These are phyloP conservation scores for Xestia c-nigrum DNA, from an alignment of 2,888 invertebrate species.

Conservation along the genomic window DNA sequence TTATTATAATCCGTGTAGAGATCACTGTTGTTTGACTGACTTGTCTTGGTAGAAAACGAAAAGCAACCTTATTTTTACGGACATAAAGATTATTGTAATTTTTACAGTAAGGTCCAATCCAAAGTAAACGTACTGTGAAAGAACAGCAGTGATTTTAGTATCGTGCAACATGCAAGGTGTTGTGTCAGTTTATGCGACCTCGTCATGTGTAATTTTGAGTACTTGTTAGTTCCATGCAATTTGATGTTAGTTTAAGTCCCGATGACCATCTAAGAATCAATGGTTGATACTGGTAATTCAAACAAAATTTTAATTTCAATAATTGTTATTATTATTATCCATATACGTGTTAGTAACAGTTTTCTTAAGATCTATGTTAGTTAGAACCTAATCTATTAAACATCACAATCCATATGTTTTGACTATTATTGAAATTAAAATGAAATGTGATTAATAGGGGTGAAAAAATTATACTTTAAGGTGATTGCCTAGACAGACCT, in stretches of 20 bases:
- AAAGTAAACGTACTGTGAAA: neutral
- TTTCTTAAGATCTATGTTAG: no score
- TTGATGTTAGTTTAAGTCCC: neutral
- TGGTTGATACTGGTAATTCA: neutral
- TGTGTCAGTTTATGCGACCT: constrained; percentile 35
- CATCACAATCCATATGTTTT: no score
- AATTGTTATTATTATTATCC: no score
- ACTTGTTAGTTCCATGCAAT: neutral
- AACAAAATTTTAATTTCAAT: neutral
- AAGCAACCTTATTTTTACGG: neutral
- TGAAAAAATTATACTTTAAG: neutral
- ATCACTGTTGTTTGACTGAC: neutral
- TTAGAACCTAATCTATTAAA: no score
- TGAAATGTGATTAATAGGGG: neutral
- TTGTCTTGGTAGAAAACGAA: neutral
- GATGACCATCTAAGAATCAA: neutral
- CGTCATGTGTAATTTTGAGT: constrained; percentile 21
- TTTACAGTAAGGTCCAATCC: neutral
- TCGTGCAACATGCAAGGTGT: constrained; percentile 59
- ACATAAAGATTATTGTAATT: neutral
- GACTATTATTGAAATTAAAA: neutral
- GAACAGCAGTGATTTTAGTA: constrained; percentile 35
- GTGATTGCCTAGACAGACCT: no score
- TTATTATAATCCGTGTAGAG: neutral
- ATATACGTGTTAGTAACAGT: no score